Evolutionary conservation across 1,140 invertebrate species (phyloP).

Genomic region (Brachionus paranguensis): DNA sequence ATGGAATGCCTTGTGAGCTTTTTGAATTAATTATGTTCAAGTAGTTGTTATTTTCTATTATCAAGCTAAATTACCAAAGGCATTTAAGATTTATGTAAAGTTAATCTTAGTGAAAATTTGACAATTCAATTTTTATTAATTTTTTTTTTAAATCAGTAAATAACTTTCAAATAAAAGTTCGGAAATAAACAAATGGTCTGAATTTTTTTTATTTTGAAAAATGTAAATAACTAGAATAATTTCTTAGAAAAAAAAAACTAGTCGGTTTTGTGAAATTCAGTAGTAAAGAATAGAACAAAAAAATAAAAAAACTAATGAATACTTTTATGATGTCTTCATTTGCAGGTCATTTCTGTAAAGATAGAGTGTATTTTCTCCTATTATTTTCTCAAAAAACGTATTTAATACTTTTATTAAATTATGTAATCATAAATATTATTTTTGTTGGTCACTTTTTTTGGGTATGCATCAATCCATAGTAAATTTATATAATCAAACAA

Average conservation of each 20-base stretch:
- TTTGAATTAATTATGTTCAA: background rate
- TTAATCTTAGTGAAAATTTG: background rate
- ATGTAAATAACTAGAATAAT: background rate
- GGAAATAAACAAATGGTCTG: background rate
- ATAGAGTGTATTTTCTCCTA: no score
- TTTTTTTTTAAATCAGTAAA: background rate
- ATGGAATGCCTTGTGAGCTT: background rate
- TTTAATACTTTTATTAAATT: no score
- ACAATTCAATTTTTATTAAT: background rate
- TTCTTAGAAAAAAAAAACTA: background rate
- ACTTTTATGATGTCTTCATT: no score
- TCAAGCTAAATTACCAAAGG: background rate
- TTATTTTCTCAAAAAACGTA: no score
- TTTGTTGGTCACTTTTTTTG: no score
- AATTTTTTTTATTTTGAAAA: background rate
- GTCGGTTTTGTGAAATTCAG: no score
- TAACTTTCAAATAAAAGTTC: background rate
- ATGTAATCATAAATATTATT: no score
- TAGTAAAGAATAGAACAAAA: no score
- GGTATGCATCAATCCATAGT: no score
- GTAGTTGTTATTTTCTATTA: background rate
- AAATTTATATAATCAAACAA: no score
- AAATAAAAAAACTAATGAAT: no score
- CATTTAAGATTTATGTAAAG: background rate
- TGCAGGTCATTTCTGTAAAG: no score